Evolutionary conservation across 1,140 invertebrate genomes (phyloP).

Genomic region (Metopolophium dirhodum): DNA sequence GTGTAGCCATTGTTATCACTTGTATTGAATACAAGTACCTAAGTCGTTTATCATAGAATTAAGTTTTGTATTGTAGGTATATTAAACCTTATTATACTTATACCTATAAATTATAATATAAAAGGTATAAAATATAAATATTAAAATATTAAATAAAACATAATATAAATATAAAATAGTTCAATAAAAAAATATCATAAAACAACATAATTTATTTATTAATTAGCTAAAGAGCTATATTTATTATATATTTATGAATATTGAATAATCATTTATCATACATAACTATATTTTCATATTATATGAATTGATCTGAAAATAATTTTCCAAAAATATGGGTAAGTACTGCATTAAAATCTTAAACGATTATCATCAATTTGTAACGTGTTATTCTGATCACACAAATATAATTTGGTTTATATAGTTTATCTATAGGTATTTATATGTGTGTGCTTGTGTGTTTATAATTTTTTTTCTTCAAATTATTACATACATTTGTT

Average conservation of each 20-base stretch:
- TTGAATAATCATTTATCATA: slow-evolving; percentile 6
- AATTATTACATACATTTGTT: neutral
- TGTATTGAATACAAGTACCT: neutral
- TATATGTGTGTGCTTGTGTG: neutral
- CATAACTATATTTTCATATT: neutral
- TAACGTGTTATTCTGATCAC: neutral
- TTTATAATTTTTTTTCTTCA: neutral
- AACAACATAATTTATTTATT: neutral
- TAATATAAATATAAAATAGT: neutral
- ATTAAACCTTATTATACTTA: neutral
- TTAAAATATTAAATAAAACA: too few species aligned
- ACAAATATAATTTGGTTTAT: neutral
- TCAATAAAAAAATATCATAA: neutral
- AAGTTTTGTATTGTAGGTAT: neutral
- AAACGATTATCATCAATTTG: neutral
- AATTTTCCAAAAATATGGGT: neutral
- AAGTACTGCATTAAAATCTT: neutral
- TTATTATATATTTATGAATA: neutral
- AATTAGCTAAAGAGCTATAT: slow-evolving; percentile 19
- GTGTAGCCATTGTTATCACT: too few species aligned
- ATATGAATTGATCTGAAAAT: neutral
- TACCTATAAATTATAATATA: too few species aligned
- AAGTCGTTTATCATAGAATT: neutral
- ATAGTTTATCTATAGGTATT: neutral
- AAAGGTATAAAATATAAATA: too few species aligned